phyloP scores from a whole-genome alignment of 2,888 invertebrate genomes.

The Drosophila mettleri region DNA sequence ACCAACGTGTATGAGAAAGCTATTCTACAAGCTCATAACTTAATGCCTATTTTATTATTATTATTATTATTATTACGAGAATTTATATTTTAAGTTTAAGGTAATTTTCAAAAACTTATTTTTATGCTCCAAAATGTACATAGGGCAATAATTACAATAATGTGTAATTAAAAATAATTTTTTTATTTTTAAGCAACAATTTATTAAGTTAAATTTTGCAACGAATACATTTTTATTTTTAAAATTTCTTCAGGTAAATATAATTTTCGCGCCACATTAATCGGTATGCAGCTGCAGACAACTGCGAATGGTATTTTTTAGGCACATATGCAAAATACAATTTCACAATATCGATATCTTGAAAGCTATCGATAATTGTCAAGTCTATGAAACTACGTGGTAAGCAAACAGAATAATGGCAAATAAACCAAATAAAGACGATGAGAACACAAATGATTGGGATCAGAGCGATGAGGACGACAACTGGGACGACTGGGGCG shows the following conservation, averaged over 20 bases:
- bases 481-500: conserved; percentile 83
- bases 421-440: conserved; percentile 44
- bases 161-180: no score
- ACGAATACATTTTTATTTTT: no score
- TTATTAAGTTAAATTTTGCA: no score
- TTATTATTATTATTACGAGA: no score
- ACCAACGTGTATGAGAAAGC: no score
- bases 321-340: conserved; percentile 4
- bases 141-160: no score
- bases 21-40: no score
- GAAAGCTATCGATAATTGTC: conserved; percentile 21
- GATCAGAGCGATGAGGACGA: conserved; percentile 76
- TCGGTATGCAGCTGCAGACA: not conserved
- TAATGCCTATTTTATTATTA: no score
- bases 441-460: conserved; percentile 64
- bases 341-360: conserved; percentile 17
- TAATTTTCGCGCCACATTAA: conserved; percentile 10
- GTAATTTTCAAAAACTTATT: no score
- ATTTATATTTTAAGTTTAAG: no score
- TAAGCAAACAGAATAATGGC: conserved; percentile 54
- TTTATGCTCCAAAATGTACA: no score
- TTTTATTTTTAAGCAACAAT: no score
- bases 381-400: conserved; percentile 47
- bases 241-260: not conserved
- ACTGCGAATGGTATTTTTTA: conserved; percentile 22